Evolutionary conservation across 2,888 invertebrate genomes (phyloP).

Genomic region (Acrobeloides nanus): DNA sequence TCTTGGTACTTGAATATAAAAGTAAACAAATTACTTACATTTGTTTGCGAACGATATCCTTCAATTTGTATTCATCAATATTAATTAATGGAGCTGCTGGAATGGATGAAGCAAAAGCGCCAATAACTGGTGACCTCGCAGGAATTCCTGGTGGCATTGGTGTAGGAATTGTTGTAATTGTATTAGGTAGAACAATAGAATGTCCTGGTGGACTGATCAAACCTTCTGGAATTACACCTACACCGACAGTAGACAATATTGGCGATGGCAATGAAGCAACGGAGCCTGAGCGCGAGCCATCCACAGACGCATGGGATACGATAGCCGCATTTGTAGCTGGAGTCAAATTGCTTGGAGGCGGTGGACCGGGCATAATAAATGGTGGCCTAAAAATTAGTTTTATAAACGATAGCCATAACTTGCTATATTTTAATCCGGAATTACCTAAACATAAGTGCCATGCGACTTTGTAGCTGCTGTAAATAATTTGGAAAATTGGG

Average conservation of each 20-base stretch:
- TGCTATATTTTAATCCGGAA: too few relatives aligned
- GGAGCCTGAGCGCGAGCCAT: conserved; percentile 26
- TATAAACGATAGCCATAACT: too few relatives aligned
- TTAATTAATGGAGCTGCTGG: conserved; percentile 11
- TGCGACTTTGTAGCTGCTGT: conserved; percentile 6
- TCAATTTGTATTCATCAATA: conserved; percentile 36
- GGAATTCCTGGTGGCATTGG: conserved; percentile 10
- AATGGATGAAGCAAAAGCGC: conserved; percentile 7
- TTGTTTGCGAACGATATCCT: conserved; percentile 50
- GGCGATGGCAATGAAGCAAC: conserved; percentile 32
- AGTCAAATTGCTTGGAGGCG: too few relatives aligned
- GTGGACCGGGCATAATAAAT: conserved; percentile 10
- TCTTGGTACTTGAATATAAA: neutral
- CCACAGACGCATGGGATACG: conserved; percentile 3
- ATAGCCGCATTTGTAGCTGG: conserved; percentile 3
- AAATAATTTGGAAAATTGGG: conserved; percentile 5
- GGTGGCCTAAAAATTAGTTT: conserved; percentile 8
- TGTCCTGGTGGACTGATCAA: conserved; percentile 3
- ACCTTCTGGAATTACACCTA: conserved; percentile 11
- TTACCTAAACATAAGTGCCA: too few relatives aligned
- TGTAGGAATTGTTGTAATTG: conserved; percentile 5
- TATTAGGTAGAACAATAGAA: conserved; percentile 1
- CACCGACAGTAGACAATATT: conserved; percentile 23
- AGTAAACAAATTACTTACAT: conserved; percentile 36
- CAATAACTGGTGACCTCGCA: conserved; percentile 24